A percentile compares a stretch with the other conserved stretches of the same genome.
Evolutionary conservation across 2,797 vertebrate species (phyloP).

Genomic region (Alectoris magna): DNA sequence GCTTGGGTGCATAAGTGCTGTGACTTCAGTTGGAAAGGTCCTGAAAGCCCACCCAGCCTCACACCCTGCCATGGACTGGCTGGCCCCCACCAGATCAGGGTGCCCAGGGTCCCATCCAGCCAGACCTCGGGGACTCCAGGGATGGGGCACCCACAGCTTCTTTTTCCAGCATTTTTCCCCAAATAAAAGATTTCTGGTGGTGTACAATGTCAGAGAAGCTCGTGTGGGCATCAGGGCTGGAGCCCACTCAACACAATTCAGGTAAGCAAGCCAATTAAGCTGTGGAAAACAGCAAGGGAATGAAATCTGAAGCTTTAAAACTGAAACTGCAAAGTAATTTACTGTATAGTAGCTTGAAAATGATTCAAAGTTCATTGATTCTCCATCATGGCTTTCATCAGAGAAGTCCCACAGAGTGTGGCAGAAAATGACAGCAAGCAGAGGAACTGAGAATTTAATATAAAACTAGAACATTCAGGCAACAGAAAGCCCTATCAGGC

Average conservation of each 20-base stretch:
- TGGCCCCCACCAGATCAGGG: too few relatives aligned
- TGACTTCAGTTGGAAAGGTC: too few relatives aligned
- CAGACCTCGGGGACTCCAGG: too few relatives aligned
- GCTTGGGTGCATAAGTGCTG: background rate
- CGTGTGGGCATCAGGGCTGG: background rate
- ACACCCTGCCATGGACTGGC: too few relatives aligned
- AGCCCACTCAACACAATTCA: accelerated
- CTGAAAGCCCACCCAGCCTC: too few relatives aligned
- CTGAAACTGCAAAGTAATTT: background rate
- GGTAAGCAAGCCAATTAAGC: background rate
- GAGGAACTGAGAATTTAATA: background rate
- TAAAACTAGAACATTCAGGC: background rate
- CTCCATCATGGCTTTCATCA: background rate
- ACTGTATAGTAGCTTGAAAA: background rate
- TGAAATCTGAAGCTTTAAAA: background rate
- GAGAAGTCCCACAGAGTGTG: background rate
- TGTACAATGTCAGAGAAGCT: background rate
- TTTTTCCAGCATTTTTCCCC: background rate
- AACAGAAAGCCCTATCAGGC: accelerated
- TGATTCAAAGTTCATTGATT: background rate
- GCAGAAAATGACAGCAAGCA: background rate
- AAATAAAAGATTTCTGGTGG: background rate
- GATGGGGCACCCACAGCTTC: too few relatives aligned
- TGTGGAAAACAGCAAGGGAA: background rate
- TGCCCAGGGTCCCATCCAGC: too few relatives aligned